Evolutionary conservation across 2,888 invertebrate species (phyloP).

Genomic region (Pheosia tremula): DNA sequence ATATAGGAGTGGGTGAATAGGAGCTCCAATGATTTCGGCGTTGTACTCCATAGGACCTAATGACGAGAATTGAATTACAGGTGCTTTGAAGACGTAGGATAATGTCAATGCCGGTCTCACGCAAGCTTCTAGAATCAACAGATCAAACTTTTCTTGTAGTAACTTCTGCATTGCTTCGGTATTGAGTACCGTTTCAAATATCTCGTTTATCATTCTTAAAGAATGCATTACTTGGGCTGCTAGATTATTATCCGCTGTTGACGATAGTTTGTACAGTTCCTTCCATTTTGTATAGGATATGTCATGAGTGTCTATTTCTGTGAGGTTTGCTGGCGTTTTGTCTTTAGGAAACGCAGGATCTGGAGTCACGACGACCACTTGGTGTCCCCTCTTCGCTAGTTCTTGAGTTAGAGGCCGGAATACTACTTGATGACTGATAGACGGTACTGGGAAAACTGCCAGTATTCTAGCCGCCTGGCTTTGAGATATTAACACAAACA

Average conservation of each 20-base stretch:
- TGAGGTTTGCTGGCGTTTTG: constrained; percentile 49
- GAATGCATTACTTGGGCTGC: constrained; percentile 18
- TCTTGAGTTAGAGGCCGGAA: constrained; percentile 60
- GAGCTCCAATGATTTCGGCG: constrained; percentile 44
- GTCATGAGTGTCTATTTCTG: constrained; percentile 61
- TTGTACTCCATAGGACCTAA: constrained; percentile 33
- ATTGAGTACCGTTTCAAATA: constrained; percentile 34
- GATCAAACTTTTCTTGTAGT: constrained; percentile 47
- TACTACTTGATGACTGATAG: constrained; percentile 68
- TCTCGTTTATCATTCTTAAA: constrained; percentile 11
- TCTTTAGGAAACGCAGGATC: constrained; percentile 53
- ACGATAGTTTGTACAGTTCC: constrained; percentile 10
- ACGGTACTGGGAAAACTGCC: constrained; percentile 55
- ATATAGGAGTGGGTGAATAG: constrained; percentile 50
- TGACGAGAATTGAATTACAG: constrained; percentile 55
- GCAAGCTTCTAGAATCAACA: constrained; percentile 50
- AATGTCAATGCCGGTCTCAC: constrained; percentile 30
- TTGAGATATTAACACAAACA: too few species aligned
- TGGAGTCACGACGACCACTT: constrained; percentile 64
- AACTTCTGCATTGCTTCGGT: constrained; percentile 38
- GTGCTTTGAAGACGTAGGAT: constrained; percentile 45
- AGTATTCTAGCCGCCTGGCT: constrained; percentile 52
- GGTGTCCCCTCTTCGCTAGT: constrained; percentile 64
- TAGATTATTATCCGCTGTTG: constrained; percentile 23
- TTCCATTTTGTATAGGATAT: constrained; percentile 38